Evolutionary conservation across 2,113 vertebrate species (phyloP), one percentile per base, ranked within the genome.

Genomic region (Lepisosteus oculatus): DNA sequence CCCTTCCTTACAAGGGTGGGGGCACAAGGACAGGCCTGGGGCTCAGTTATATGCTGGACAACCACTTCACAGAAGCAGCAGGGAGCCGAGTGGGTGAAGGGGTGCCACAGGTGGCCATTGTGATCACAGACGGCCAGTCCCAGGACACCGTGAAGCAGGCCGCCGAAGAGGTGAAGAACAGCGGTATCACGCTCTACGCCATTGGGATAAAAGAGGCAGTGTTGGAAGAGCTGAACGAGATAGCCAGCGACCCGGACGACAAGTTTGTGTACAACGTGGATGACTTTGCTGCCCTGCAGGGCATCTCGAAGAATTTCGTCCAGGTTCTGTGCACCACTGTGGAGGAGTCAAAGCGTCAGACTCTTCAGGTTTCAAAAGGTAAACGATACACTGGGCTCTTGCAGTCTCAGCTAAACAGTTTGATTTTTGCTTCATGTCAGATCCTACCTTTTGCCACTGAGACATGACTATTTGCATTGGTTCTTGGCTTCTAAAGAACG

Each of bases 291-390:
- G 78, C 67, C 3, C 76, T 90, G 66, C 61, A 72, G 41, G 75
- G 70, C 4, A 81, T 86, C 2, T 79, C 67, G 12, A 59, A 8
- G 67, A 43, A 71, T 72, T 83, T 95, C 29, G 15, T 84, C 51
- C 88, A 89, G 64, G 85, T 86, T 0, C 79, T 95, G 14, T 94
- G 93, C 66, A 89, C 78, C 0, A 87, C 78, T 0, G 85, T 92
- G 57, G 87, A 88, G 66, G 87, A 93, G 71, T 79, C 74, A 12
- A 67, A 70, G 62, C 72, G 55, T 13, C 73, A 73, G 44, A 74
- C 73, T 9, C 69, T 67, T 43, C 73, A 76, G 0, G 9, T 84
- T 55, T 71, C 72, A 51, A 68, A 73, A 85, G 87, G 82, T 90
- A 86, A 69, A 2, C 29, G 29, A 29, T 29, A 29, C 29, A 29